These are phyloP conservation scores for Drosophila serrata DNA, from an alignment of 1,140 invertebrate genomes.

Conservation along the genomic window DNA sequence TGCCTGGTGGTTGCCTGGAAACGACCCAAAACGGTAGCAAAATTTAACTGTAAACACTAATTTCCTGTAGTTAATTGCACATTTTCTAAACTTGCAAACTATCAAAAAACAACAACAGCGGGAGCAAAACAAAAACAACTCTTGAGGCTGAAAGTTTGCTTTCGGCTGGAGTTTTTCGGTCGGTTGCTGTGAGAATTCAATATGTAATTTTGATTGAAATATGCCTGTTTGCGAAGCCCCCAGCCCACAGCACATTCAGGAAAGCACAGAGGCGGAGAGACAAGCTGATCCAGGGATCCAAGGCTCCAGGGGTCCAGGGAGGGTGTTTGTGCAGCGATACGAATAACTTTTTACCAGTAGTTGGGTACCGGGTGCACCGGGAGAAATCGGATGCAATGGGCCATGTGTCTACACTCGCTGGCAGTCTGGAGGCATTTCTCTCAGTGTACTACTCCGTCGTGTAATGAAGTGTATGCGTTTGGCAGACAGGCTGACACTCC, in stretches of 20 bases:
- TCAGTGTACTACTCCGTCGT: conserved; percentile 46
- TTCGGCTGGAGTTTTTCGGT: conserved; percentile 49
- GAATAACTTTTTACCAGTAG: conserved; percentile 63
- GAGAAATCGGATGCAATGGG: conserved; percentile 9
- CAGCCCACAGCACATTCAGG: conserved; percentile 10
- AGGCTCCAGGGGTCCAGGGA: conserved; percentile 15
- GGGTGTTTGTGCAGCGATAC: conserved; percentile 51
- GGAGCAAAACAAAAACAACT: conserved; percentile 40
- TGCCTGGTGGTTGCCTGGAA: not conserved
- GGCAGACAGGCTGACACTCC: conserved; percentile 69
- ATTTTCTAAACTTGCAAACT: conserved; percentile 68
- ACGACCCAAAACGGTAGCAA: conserved; percentile 23
- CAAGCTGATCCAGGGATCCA: conserved; percentile 35
- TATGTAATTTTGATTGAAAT: conserved; percentile 83
- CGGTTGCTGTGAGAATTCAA: conserved; percentile 57
- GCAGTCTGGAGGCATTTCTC: conserved; percentile 12
- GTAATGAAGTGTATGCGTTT: conserved; percentile 75
- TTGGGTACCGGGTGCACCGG: conserved; percentile 35
- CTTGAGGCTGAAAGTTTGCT: conserved; percentile 46
- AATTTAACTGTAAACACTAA: conserved; percentile 66
- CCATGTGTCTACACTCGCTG: not conserved
- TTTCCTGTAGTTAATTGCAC: conserved; percentile 82
- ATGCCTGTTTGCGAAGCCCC: conserved; percentile 71
- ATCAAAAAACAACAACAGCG: conserved; percentile 59
- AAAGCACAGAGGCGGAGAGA: conserved; percentile 33